These are phyloP conservation scores for Pristiophorus japonicus DNA, from an alignment of 2,113 vertebrate species.

Conservation along the genomic window DNA sequence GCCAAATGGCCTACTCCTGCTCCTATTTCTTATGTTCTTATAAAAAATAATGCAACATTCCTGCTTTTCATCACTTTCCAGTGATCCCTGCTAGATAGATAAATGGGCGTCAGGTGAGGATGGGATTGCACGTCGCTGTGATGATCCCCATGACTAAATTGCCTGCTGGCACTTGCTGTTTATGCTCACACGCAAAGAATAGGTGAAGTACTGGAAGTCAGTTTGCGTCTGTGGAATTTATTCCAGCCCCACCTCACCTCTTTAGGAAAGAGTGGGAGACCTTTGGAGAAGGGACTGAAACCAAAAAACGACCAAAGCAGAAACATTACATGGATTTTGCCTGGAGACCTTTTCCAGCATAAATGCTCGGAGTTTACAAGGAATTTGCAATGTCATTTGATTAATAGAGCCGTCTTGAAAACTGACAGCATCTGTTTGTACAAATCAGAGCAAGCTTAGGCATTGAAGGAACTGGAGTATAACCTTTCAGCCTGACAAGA, in stretches of 20 bases:
- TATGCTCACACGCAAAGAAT: neutral
- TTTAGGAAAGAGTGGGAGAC: too few relatives aligned
- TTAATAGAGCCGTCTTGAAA: conserved; percentile 5
- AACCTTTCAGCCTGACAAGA: conserved; percentile 18
- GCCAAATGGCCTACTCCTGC: too few relatives aligned
- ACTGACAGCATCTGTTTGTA: neutral
- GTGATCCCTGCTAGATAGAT: neutral
- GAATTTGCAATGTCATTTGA: conserved; percentile 1
- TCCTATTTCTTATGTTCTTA: too few relatives aligned
- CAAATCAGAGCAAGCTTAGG: neutral
- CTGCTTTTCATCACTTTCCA: neutral
- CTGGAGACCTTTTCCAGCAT: neutral
- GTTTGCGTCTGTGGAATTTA: neutral
- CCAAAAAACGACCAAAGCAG: neutral
- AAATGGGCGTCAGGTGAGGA: neutral
- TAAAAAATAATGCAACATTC: neutral
- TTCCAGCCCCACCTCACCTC: too few relatives aligned
- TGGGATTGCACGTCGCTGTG: neutral
- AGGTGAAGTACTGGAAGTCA: neutral
- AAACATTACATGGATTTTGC: neutral
- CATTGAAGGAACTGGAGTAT: neutral
- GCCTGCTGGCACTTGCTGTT: neutral
- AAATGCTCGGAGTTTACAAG: neutral
- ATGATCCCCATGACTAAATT: neutral
- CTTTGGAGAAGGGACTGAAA: neutral